A percentile compares a stretch with the other conserved stretches of the same genome.
These are phyloP conservation scores for Gyrodactylus salaris DNA, from an alignment of 1,140 invertebrate genomes.

Conservation along the genomic window DNA sequence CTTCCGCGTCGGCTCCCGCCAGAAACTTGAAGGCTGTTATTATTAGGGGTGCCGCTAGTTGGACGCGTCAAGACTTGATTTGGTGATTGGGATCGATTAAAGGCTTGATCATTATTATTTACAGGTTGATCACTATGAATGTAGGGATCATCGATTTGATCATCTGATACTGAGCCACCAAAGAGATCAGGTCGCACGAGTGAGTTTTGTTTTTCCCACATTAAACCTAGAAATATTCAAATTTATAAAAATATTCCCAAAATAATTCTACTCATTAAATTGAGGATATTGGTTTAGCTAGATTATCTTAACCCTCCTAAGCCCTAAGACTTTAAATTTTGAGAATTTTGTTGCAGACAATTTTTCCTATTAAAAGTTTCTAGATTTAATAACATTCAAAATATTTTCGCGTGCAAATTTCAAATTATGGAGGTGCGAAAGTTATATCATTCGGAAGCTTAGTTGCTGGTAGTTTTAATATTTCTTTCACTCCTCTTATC, in stretches of 20 bases:
- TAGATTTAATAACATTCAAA: no score
- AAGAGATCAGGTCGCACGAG: neutral
- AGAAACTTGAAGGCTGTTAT: neutral
- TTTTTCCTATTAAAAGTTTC: no score
- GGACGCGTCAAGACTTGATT: neutral
- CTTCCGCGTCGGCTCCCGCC: conserved; percentile 3
- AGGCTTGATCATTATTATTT: neutral
- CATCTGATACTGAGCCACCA: neutral
- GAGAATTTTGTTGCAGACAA: neutral
- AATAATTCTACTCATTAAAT: neutral
- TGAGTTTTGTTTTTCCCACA: neutral
- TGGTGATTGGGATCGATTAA: neutral
- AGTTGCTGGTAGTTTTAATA: no score
- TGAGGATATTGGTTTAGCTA: neutral
- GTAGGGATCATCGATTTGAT: neutral
- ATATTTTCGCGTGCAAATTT: no score
- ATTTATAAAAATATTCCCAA: neutral
- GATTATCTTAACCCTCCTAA: neutral
- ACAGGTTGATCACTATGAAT: neutral
- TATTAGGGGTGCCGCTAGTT: neutral
- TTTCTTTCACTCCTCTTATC: no score
- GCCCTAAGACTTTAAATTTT: neutral
- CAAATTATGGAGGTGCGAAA: no score
- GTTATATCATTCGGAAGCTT: no score
- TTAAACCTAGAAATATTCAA: neutral